A percentile compares a stretch with the other conserved stretches of the same genome.
Evolutionary conservation across 1,140 invertebrate species (phyloP).

Genomic region (Psilanteris sp.): DNA sequence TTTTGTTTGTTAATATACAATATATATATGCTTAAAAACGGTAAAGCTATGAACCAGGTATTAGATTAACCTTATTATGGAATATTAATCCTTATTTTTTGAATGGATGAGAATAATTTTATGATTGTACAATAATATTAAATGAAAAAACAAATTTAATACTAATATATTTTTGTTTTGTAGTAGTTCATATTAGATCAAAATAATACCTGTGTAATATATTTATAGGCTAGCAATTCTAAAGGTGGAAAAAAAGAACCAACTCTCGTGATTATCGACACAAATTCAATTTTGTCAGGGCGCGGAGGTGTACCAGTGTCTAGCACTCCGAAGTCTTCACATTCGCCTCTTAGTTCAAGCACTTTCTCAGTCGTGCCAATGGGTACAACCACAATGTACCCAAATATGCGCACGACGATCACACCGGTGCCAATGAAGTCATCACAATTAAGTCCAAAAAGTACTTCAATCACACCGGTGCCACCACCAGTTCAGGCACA

Average conservation of each 20-base stretch:
- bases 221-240: conserved; percentile 40
- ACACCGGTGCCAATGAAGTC: conserved; percentile 80
- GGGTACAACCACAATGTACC: conserved; percentile 82
- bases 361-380: conserved; percentile 79
- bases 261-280: conserved; percentile 89
- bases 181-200: not conserved
- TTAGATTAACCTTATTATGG: no score
- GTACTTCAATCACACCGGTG: conserved; percentile 58
- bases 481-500: conserved; percentile 70
- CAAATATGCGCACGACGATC: conserved; percentile 82
- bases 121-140: no score
- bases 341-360: conserved; percentile 70
- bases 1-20: no score
- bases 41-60: no score
- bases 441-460: conserved; percentile 64
- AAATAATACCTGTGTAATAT: not conserved
- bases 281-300: conserved; percentile 85
- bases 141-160: no score
- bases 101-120: no score
- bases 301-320: conserved; percentile 82
- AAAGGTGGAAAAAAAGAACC: conserved; percentile 86
- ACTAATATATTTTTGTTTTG: no score
- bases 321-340: conserved; percentile 68
- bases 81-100: no score
- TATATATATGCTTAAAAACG: no score